These are phyloP conservation scores for Conistra vaccinii DNA, from an alignment of 2,888 invertebrate species.

Conservation along the genomic window DNA sequence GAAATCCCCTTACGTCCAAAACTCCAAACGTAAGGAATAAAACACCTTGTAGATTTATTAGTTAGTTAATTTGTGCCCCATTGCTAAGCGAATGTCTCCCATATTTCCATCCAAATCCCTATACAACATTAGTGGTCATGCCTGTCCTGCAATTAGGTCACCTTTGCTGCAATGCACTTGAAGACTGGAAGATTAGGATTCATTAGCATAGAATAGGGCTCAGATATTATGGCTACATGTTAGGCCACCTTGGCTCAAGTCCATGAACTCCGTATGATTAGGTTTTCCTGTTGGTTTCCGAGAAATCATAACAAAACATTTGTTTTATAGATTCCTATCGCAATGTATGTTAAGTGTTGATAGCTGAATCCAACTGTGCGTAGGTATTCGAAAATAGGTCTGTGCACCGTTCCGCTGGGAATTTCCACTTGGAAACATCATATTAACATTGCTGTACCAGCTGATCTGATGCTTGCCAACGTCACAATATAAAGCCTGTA, in stretches of 20 bases:
- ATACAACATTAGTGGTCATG: not conserved
- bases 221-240: not conserved
- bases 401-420: conserved; percentile 7
- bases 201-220: not conserved
- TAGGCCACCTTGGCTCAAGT: not conserved
- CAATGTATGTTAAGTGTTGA: conserved; percentile 1
- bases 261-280: not conserved
- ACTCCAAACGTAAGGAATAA: not conserved
- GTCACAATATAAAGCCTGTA: conserved; percentile 35
- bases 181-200: not conserved
- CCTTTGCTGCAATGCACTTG: not conserved
- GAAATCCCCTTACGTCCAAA: not conserved
- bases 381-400: conserved; percentile 21
- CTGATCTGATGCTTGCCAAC: conserved; percentile 15
- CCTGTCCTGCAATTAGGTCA: conserved; percentile 9
- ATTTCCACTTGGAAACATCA: not conserved
- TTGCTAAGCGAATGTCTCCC: not conserved
- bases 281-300: conserved; percentile 28
- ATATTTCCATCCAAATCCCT: not conserved
- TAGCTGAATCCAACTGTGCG: conserved; percentile 21
- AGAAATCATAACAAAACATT: conserved; percentile 10
- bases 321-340: conserved; percentile 25
- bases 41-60: not conserved
- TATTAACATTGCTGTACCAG: conserved; percentile 16
- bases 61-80: not conserved